Evolutionary conservation across 2,797 vertebrate genomes (phyloP), one percentile per base, ranked within the genome.

Genomic region (Pitangus sulphuratus): DNA sequence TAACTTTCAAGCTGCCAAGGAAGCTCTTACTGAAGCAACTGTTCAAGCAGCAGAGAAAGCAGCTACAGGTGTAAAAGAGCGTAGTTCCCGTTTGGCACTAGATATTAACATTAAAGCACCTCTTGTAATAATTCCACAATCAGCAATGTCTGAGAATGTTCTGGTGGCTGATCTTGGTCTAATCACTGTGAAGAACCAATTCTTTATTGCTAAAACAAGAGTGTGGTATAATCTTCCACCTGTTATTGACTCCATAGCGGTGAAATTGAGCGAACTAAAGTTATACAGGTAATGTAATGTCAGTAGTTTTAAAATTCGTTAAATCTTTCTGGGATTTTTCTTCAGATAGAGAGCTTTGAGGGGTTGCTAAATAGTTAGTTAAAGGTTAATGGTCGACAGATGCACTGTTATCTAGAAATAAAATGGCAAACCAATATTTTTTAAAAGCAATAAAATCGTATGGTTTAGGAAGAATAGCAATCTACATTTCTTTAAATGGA

Each of bases 31-130:
- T 42, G 99, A 99, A 94, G 99, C 98, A 90, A 99, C 99, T 9
- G 99, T 98, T 54, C 99, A 99, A 96, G 99, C 99, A 48, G 99
- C 99, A 47, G 99, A 98, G 91, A 99, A 99, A 97, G 99, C 99
- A 62, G 99, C 99, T 24, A 98, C 98, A 15, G 99, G 99, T n/a
- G 99, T 99, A 50, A 99, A 99, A 97, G 99, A 99, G 65, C 98
- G 98, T 48, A 99, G 99, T 97, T 98, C 98, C 30, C 98, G 99
- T 61, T 98, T 99, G 68, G 97, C 99, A 2, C 94, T 99, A 54
- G 97, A 99, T 31, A 98, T 99, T 78, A 98, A 99, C 96, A 98
- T 99, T 96, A 99, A 99, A 91, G 99, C 99, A 26, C 99, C 99
- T 6, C 97, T 99, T 90, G 98, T 99, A 91, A 98, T 99, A 97